These are phyloP conservation scores for Rousettus leschenaultii DNA, from an alignment of 2,113 vertebrate genomes.

Conservation along the genomic window DNA sequence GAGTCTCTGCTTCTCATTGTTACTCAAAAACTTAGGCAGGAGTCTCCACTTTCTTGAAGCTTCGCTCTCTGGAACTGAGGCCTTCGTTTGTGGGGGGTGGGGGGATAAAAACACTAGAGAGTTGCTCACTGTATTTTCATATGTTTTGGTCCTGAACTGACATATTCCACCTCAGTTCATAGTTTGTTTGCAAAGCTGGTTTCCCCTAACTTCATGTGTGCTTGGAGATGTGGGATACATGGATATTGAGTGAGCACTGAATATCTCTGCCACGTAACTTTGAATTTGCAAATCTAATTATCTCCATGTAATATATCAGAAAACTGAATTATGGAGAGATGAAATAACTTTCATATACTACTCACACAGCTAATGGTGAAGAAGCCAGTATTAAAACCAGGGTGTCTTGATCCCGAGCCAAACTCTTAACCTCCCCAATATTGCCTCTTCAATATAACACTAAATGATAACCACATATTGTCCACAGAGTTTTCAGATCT, in stretches of 20 bases:
- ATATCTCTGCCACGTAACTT: neutral
- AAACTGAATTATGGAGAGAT: neutral
- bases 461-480: neutral
- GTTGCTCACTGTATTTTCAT: neutral
- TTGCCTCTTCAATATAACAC: neutral
- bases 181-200: neutral
- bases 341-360: neutral
- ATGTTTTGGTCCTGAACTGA: neutral
- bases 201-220: neutral
- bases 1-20: neutral
- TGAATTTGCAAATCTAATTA: neutral
- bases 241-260: neutral
- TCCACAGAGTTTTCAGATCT: neutral
- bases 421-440: neutral
- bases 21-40: no score
- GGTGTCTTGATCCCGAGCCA: neutral
- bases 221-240: neutral
- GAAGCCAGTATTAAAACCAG: neutral
- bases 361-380: no score
- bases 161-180: neutral
- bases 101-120: neutral
- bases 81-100: no score
- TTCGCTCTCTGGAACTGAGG: neutral
- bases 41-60: neutral
- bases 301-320: neutral